phyloP scores from a whole-genome alignment of 2,888 invertebrate species.

The Theretra japonica region DNA sequence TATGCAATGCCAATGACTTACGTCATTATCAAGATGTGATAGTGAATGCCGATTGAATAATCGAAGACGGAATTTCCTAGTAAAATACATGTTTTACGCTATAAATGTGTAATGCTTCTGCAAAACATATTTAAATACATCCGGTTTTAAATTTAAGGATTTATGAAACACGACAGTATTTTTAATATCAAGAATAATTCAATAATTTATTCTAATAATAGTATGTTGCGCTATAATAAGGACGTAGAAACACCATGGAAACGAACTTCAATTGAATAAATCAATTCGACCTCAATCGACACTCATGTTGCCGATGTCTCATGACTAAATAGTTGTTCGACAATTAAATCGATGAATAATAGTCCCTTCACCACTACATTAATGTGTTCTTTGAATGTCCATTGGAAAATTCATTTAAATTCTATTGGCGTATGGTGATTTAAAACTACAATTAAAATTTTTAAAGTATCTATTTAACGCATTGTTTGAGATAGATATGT shows the following conservation, averaged over 20 bases:
- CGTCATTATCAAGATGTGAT: conserved; percentile 4
- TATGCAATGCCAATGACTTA: conserved; percentile 2
- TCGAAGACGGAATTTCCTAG: neutral
- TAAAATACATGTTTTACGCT: neutral
- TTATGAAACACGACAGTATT: neutral
- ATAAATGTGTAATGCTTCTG: neutral
- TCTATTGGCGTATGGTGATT: too few species aligned
- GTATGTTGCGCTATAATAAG: neutral
- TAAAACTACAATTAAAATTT: too few species aligned
- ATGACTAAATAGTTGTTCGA: conserved; percentile 24
- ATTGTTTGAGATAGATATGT: too few species aligned
- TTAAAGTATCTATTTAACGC: too few species aligned
- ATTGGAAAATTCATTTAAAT: too few species aligned
- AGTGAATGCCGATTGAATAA: neutral
- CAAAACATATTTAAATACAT: neutral
- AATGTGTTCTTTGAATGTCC: neutral
- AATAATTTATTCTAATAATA: neutral
- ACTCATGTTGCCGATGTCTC: conserved; percentile 28
- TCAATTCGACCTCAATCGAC: conserved; percentile 30
- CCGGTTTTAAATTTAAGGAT: neutral
- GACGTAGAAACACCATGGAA: neutral
- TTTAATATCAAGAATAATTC: neutral
- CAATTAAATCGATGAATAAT: conserved; percentile 36
- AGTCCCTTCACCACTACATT: conserved; percentile 18
- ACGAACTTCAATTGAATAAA: conserved; percentile 26